Evolutionary conservation across 2,888 invertebrate genomes (phyloP).

Genomic region (Thyatira batis): DNA sequence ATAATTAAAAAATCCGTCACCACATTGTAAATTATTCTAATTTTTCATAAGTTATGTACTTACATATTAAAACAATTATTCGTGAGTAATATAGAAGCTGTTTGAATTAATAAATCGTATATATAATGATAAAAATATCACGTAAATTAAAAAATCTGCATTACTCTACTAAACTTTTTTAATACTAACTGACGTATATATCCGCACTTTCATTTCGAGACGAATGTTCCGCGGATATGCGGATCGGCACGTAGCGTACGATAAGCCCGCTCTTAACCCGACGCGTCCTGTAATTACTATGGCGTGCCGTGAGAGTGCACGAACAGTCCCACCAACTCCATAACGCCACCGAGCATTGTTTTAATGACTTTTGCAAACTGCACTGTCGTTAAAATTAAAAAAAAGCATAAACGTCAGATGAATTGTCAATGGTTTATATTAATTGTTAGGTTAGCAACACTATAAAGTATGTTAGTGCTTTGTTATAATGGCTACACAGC

Average conservation of each 20-base stretch:
- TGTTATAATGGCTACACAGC: background rate
- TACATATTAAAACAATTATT: no score
- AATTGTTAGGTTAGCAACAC: background rate
- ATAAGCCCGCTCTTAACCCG: conserved; percentile 15
- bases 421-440: background rate
- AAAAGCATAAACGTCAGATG: background rate
- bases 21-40: no score
- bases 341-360: conserved; percentile 55
- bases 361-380: conserved; percentile 51
- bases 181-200: no score
- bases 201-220: background rate
- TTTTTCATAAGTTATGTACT: no score
- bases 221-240: background rate
- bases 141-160: background rate
- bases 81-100: no score
- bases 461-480: background rate
- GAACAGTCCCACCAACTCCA: conserved; percentile 67
- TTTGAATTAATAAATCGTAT: no score
- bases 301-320: conserved; percentile 63
- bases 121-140: no score
- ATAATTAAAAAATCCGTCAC: background rate
- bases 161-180: no score
- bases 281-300: conserved; percentile 53
- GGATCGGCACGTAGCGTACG: background rate
- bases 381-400: conserved; percentile 1